Evolutionary conservation across 1,140 invertebrate genomes (phyloP).

Genomic region (Chrysoperla carnea): DNA sequence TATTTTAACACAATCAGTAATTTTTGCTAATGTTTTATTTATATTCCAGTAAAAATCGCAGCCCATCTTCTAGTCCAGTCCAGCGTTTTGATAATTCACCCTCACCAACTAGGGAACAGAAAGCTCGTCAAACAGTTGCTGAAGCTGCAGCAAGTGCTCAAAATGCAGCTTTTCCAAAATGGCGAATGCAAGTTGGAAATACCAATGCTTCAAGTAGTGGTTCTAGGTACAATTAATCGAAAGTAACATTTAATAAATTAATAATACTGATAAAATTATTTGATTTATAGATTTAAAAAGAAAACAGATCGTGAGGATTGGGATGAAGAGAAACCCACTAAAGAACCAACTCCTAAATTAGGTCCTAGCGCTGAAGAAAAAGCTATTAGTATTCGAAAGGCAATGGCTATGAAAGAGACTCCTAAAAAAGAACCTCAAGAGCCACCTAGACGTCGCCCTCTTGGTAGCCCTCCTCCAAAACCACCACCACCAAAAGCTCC

Average conservation of each 20-base stretch:
- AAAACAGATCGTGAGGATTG: constrained; percentile 5
- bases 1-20: background rate
- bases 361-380: constrained; percentile 23
- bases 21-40: background rate
- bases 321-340: constrained; percentile 4
- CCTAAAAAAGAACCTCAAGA: constrained; percentile 24
- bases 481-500: constrained; percentile 16
- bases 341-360: constrained; percentile 4
- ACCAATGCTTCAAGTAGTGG: background rate
- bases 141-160: constrained; percentile 16
- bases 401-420: constrained; percentile 36
- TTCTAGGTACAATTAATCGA: background rate
- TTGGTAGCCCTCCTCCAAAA: constrained; percentile 6
- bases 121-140: constrained; percentile 21
- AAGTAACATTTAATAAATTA: background rate
- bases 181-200: constrained; percentile 20
- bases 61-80: background rate
- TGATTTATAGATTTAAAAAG: background rate
- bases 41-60: background rate
- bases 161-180: constrained; percentile 12
- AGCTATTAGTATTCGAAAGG: constrained; percentile 31
- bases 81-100: constrained; percentile 12
- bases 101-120: constrained; percentile 22
- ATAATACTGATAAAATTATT: background rate
- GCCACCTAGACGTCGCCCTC: constrained; percentile 20